These are phyloP conservation scores for Microcebus murinus DNA, from an alignment of 2,113 vertebrate species.

Conservation along the genomic window DNA sequence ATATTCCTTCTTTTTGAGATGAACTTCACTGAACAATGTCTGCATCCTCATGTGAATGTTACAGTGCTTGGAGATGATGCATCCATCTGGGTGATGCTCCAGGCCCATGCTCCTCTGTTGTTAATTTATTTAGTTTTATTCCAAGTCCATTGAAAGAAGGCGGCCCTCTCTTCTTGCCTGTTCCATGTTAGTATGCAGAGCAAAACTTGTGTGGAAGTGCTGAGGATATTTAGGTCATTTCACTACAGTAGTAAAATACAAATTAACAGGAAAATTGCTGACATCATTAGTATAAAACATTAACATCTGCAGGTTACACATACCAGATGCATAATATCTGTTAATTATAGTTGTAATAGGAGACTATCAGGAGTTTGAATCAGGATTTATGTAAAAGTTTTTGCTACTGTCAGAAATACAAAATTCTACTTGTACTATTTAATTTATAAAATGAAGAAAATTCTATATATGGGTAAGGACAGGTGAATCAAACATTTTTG, in stretches of 20 bases:
- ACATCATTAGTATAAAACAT: slow-evolving; percentile 69
- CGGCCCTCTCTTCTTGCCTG: slow-evolving; percentile 12
- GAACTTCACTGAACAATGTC: background rate
- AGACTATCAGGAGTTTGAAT: slow-evolving; percentile 50
- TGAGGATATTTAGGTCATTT: slow-evolving; percentile 65
- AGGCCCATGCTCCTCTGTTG: background rate
- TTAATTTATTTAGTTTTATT: background rate
- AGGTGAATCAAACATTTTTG: slow-evolving; percentile 33
- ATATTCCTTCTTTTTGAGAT: background rate
- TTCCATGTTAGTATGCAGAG: slow-evolving; percentile 43
- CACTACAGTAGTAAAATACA: slow-evolving; percentile 64
- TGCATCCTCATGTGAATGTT: background rate
- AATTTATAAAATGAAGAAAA: slow-evolving; percentile 43
- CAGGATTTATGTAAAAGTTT: slow-evolving; percentile 43
- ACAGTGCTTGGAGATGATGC: background rate
- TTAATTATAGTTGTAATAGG: slow-evolving; percentile 62
- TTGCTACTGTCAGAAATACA: slow-evolving; percentile 40
- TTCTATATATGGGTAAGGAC: background rate
- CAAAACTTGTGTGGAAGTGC: background rate
- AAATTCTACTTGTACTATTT: slow-evolving; percentile 3
- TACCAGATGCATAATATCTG: slow-evolving; percentile 68
- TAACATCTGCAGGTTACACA: slow-evolving; percentile 71
- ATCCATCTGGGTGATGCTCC: background rate
- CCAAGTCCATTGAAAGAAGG: background rate
- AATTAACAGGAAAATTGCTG: slow-evolving; percentile 71